Conservation (phyloP, 2,888 invertebrate species). For the Myopa testacea region DNA sequence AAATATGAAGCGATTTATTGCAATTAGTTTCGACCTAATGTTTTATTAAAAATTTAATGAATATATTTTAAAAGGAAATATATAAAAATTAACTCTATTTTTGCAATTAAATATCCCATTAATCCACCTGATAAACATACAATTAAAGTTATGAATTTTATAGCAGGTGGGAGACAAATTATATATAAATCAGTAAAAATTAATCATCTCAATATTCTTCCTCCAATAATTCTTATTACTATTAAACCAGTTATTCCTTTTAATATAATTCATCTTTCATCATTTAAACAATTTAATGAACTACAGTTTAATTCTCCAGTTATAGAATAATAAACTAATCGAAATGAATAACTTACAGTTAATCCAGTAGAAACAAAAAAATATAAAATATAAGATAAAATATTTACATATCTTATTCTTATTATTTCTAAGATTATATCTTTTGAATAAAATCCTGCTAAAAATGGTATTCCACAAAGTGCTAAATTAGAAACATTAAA, state of each 20-base stretch:
- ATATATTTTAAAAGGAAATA: background rate
- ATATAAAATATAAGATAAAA: too few species aligned
- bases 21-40: too few species aligned
- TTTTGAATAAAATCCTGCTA: slow-evolving; percentile 76
- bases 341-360: too few species aligned
- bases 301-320: too few species aligned
- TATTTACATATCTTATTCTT: too few species aligned
- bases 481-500: slow-evolving; percentile 73
- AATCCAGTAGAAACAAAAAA: too few species aligned
- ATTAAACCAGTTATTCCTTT: too few species aligned
- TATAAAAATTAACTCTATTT: background rate
- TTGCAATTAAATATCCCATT: background rate
- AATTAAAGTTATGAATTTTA: slow-evolving; percentile 67
- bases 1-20: too few species aligned
- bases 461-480: slow-evolving; percentile 75
- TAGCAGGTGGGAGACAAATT: slow-evolving; percentile 71
- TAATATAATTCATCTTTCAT: too few species aligned
- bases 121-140: background rate
- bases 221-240: slow-evolving; percentile 62
- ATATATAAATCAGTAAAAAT: slow-evolving; percentile 71
- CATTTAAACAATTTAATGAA: too few species aligned
- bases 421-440: slow-evolving; percentile 59
- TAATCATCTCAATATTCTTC: slow-evolving; percentile 71
- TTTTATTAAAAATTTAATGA: too few species aligned
- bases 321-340: too few species aligned